Conservation (phyloP, 2,888 invertebrate genomes). For the Acanthopleura granulata region DNA sequence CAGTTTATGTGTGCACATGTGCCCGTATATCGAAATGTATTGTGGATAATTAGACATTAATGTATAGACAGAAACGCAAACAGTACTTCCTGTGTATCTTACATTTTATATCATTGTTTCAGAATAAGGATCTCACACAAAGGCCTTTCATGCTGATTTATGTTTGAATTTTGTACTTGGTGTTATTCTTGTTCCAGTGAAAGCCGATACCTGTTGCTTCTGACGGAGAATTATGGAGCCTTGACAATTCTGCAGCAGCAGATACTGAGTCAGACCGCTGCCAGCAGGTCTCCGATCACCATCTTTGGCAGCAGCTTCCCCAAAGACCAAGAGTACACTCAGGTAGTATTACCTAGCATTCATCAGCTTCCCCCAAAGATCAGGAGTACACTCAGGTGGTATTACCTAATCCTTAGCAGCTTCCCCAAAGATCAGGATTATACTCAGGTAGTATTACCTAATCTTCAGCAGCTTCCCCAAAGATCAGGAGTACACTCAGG, state of each 20-base stretch:
- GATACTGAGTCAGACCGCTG: constrained; percentile 36
- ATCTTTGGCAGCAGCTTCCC: constrained; percentile 65
- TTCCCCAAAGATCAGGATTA: constrained; percentile 63
- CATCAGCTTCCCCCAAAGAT: constrained; percentile 61
- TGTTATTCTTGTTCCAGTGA: constrained; percentile 41
- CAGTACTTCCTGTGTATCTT: no score
- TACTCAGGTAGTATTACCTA: no score
- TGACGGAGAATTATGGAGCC: constrained; percentile 66
- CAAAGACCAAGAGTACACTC: constrained; percentile 62
- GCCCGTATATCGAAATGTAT: background rate
- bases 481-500: constrained; percentile 63
- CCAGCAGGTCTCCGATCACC: constrained; percentile 38
- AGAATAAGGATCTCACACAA: no score
- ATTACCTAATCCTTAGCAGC: no score
- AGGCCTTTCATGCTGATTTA: no score
- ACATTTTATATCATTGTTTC: no score
- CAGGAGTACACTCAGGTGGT: constrained; percentile 63
- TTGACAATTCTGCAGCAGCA: constrained; percentile 56
- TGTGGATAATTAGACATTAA: background rate
- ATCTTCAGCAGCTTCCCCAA: constrained; percentile 61
- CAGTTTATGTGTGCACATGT: no score
- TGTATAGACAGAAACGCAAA: background rate
- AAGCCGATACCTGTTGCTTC: constrained; percentile 60
- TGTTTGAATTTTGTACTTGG: no score
- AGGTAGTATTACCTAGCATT: no score